phyloP scores from a whole-genome alignment of 2,113 vertebrate genomes.

The Tupaia chinensis region DNA sequence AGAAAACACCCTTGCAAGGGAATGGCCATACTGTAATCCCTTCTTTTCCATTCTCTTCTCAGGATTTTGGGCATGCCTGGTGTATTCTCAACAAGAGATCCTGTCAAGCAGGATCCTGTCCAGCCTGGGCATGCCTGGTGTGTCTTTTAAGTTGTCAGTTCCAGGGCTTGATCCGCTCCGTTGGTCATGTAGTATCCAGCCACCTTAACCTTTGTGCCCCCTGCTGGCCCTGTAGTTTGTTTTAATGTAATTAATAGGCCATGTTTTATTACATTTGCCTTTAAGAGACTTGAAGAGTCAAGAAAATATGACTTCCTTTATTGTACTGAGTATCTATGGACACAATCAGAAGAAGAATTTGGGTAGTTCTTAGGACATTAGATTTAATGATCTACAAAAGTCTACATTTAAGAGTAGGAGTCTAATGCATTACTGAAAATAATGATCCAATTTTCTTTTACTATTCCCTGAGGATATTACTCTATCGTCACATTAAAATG shows the following conservation, averaged over 20 bases:
- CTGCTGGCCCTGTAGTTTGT: not conserved
- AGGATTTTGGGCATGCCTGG: no score
- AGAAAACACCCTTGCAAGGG: no score
- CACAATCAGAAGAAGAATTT: not conserved
- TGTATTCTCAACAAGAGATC: no score
- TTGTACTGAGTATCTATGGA: not conserved
- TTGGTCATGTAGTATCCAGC: no score
- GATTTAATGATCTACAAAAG: not conserved
- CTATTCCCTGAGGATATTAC: not conserved
- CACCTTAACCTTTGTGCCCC: no score
- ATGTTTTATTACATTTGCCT: conserved; percentile 26
- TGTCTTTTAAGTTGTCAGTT: no score
- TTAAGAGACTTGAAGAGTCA: not conserved
- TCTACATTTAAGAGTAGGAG: conserved; percentile 37
- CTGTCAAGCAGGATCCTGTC: no score
- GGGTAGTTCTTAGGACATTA: not conserved
- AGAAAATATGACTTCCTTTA: not conserved
- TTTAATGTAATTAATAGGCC: not conserved
- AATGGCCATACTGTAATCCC: no score
- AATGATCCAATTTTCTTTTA: conserved; percentile 47
- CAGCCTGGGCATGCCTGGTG: no score
- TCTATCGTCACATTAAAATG: conserved; percentile 22
- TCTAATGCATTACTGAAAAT: conserved; percentile 58
- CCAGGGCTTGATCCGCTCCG: no score
- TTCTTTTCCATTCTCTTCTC: no score